phyloP scores from a whole-genome alignment of 2,113 vertebrate species.

The Malurus elegans region DNA sequence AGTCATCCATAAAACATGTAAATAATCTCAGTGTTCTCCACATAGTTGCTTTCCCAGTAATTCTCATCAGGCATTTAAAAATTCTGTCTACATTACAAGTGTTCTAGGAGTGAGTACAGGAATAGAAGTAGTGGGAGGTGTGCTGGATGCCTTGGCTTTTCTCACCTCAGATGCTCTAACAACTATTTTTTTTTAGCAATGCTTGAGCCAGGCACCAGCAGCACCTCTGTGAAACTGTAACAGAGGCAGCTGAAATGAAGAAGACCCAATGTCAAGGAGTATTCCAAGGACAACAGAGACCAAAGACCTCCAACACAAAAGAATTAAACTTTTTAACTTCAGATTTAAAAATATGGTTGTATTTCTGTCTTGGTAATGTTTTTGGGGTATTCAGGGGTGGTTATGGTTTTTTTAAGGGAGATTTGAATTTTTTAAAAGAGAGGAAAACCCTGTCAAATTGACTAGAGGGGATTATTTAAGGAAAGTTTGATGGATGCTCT shows the following conservation, averaged over 20 bases:
- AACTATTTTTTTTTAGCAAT: not conserved
- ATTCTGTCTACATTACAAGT: not conserved
- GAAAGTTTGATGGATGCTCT: not conserved
- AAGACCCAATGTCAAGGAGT: not conserved
- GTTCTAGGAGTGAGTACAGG: not conserved
- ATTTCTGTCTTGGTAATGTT: not conserved
- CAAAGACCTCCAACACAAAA: not conserved
- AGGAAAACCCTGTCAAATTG: not conserved
- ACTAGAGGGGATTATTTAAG: not conserved
- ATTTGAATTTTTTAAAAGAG: not conserved
- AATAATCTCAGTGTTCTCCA: not conserved
- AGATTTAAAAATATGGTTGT: not conserved
- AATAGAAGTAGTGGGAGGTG: not conserved
- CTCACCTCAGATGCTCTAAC: not conserved
- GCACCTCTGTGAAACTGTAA: not conserved
- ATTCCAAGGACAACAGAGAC: not conserved
- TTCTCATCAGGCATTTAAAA: not conserved
- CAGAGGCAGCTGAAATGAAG: not conserved
- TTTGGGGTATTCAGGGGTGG: fast-evolving
- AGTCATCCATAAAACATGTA: not conserved
- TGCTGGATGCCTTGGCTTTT: not conserved
- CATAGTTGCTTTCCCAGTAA: not conserved
- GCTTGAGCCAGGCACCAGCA: not conserved
- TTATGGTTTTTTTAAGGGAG: not conserved
- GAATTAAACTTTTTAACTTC: not conserved